Conservation (phyloP, 2,888 invertebrate genomes). For the Spialia ferax region DNA sequence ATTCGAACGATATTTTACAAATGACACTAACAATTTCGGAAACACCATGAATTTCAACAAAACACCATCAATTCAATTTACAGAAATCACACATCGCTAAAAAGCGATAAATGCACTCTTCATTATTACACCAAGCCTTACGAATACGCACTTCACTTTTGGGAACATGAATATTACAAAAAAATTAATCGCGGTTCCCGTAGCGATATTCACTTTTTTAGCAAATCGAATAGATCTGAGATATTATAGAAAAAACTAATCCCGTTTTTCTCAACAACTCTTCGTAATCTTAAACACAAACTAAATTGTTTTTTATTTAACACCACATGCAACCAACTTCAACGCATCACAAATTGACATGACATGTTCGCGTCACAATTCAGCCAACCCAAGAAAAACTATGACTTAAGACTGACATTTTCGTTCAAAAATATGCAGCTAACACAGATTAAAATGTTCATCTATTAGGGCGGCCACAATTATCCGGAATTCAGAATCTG, state of each 20-base stretch:
- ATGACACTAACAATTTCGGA: slow-evolving; percentile 74
- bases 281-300: slow-evolving; percentile 73
- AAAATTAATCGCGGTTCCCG: slow-evolving; percentile 31
- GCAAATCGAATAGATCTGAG: slow-evolving; percentile 49
- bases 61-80: slow-evolving; percentile 80
- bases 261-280: slow-evolving; percentile 56
- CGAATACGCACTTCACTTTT: slow-evolving; percentile 75
- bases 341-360: slow-evolving; percentile 30
- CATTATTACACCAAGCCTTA: slow-evolving; percentile 73
- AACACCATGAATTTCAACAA: slow-evolving; percentile 83
- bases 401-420: slow-evolving; percentile 6
- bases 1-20: slow-evolving; percentile 80
- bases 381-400: slow-evolving; percentile 17
- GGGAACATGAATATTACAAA: slow-evolving; percentile 63
- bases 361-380: slow-evolving; percentile 36
- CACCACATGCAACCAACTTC: slow-evolving; percentile 50
- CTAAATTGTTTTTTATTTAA: slow-evolving; percentile 58
- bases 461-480: too few species aligned
- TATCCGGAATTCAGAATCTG: too few species aligned
- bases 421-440: too few species aligned
- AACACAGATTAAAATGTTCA: too few species aligned
- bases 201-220: slow-evolving; percentile 49
- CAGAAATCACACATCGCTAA: slow-evolving; percentile 82
- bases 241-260: slow-evolving; percentile 49
- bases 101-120: slow-evolving; percentile 80